Percentiles rank a stretch among this genome's conserved stretches.
Conservation (phyloP, 2,888 invertebrate genomes). For the Hybos culiciformis region DNA sequence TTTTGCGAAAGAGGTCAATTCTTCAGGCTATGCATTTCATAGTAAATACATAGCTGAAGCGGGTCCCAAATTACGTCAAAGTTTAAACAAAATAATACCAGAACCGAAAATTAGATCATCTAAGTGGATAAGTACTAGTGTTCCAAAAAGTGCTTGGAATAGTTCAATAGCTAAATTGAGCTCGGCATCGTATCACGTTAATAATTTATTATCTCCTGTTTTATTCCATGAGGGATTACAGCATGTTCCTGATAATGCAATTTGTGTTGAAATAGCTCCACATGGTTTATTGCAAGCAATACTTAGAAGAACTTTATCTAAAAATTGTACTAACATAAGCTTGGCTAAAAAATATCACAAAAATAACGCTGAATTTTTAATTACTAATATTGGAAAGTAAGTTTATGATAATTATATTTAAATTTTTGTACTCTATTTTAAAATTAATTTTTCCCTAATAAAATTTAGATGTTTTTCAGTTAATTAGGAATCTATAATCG, state of each 20-base stretch:
- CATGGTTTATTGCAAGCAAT: constrained; percentile 90
- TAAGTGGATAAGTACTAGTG: constrained; percentile 88
- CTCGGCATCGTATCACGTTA: constrained; percentile 89
- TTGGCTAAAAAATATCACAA: constrained; percentile 70
- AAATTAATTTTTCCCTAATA: too few species aligned
- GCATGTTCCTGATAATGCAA: constrained; percentile 74
- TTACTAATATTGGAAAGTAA: constrained; percentile 69
- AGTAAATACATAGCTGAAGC: constrained; percentile 79
- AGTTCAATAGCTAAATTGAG: constrained; percentile 61
- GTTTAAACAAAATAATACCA: constrained; percentile 68
- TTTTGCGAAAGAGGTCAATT: constrained; percentile 75
- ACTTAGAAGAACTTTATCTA: constrained; percentile 66
- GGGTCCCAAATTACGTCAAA: constrained; percentile 63
- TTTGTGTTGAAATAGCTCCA: constrained; percentile 88
- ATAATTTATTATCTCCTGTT: constrained; percentile 88
- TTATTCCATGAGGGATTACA: constrained; percentile 79
- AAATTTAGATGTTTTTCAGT: too few species aligned
- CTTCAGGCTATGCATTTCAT: constrained; percentile 87
- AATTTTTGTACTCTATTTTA: too few species aligned
- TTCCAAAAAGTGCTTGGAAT: constrained; percentile 74
- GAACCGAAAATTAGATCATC: constrained; percentile 62
- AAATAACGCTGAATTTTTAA: constrained; percentile 60
- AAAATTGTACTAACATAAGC: constrained; percentile 64
- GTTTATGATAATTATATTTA: constrained; percentile 20
- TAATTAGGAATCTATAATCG: too few species aligned